phyloP scores from a whole-genome alignment of 2,797 vertebrate species.

The Neosalanx taihuensis region DNA sequence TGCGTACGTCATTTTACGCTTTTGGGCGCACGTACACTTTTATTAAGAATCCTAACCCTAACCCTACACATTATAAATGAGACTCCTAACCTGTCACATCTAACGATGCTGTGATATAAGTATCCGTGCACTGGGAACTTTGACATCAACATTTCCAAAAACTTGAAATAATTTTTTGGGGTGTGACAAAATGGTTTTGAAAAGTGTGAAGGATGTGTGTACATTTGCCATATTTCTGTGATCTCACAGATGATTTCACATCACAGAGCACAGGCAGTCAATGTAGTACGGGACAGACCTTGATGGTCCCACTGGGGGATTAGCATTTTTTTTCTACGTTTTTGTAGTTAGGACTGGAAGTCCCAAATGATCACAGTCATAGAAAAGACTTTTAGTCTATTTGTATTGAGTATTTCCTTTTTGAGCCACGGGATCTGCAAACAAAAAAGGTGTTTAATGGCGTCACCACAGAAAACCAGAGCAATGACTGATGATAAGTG shows the following conservation, averaged over 20 bases:
- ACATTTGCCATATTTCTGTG: no score
- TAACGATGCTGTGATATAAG: no score
- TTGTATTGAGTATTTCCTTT: not conserved
- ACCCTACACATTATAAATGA: no score
- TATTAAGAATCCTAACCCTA: no score
- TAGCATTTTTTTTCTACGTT: no score
- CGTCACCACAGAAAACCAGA: not conserved
- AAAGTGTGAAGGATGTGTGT: no score
- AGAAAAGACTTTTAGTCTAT: not conserved
- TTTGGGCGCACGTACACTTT: no score
- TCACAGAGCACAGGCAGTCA: not conserved
- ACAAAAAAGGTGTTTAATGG: not conserved
- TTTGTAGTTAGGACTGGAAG: not conserved
- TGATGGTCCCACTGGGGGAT: conserved; percentile 29
- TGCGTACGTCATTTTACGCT: no score
- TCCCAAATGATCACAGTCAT: not conserved
- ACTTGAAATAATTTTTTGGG: no score
- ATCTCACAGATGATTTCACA: not conserved
- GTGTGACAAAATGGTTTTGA: not conserved
- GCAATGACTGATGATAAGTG: conserved; percentile 7
- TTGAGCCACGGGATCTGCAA: not conserved
- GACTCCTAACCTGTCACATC: no score
- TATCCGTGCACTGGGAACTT: no score
- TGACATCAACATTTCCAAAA: no score
- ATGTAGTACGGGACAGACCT: conserved; percentile 34